Conservation (phyloP, 2,888 invertebrate genomes). For the Eumacrocentrus americanus region DNA sequence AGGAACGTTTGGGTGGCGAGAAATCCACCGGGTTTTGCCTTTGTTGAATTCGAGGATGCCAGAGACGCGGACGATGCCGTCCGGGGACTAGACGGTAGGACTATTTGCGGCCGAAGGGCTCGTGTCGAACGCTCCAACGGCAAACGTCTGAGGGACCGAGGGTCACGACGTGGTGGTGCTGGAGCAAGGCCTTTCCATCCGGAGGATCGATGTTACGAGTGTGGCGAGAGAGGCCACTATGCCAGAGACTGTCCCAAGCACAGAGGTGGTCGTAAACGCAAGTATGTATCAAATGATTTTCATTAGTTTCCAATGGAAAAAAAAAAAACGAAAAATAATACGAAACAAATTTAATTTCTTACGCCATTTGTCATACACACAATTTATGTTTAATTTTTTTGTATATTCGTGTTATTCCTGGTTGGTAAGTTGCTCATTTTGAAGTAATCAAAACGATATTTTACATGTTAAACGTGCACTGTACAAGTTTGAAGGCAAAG, state of each 20-base stretch:
- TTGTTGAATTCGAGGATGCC: constrained; percentile 92
- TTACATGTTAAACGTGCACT: constrained; percentile 22
- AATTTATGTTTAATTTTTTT: constrained; percentile 2
- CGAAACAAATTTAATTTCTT: constrained; percentile 1
- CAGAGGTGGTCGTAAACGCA: constrained; percentile 41
- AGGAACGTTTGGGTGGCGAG: constrained; percentile 98
- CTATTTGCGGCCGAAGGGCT: constrained; percentile 87
- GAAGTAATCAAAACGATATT: constrained; percentile 8
- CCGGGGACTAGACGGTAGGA: constrained; percentile 75
- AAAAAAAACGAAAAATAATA: too few relatives aligned
- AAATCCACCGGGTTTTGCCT: constrained; percentile 94
- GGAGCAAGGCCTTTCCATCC: constrained; percentile 80
- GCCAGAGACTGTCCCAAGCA: constrained; percentile 87
- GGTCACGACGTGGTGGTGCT: constrained; percentile 63
- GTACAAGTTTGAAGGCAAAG: constrained; percentile 26
- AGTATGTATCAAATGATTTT: constrained; percentile 25
- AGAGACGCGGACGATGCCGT: constrained; percentile 93
- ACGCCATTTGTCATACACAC: neutral
- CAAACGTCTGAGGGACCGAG: constrained; percentile 67
- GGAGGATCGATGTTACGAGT: constrained; percentile 93
- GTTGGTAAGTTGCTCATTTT: constrained; percentile 13
- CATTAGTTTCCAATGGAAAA: too few relatives aligned
- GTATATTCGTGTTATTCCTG: neutral
- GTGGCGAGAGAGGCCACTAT: constrained; percentile 92
- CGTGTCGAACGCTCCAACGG: constrained; percentile 93